A percentile compares a stretch with the other conserved stretches of the same genome.
phyloP scores from a whole-genome alignment of 2,113 vertebrate species.

The Rafetus swinhoei region DNA sequence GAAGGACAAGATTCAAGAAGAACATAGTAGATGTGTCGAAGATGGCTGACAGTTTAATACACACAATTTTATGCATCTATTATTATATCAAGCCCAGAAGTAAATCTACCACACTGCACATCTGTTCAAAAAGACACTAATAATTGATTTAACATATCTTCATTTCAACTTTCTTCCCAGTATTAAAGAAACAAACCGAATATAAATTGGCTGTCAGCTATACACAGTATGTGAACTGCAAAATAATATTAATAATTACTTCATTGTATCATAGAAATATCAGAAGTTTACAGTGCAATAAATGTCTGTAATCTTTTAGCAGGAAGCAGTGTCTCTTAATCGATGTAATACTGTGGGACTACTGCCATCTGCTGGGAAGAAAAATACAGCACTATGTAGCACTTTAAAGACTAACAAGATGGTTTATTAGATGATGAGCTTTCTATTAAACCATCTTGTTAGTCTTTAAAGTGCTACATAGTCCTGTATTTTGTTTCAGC shows the following conservation, averaged over 20 bases:
- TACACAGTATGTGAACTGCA: background rate
- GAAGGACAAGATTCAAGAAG: background rate
- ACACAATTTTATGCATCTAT: background rate
- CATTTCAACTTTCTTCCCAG: background rate
- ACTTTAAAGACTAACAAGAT: too few species aligned
- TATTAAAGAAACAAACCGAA: background rate
- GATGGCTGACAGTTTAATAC: background rate
- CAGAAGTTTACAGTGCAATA: background rate
- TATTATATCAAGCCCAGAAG: background rate
- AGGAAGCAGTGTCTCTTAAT: accelerated
- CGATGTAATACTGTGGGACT: background rate
- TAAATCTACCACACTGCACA: background rate
- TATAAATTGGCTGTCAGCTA: background rate
- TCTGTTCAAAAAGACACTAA: background rate
- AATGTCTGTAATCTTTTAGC: accelerated
- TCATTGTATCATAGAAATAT: background rate
- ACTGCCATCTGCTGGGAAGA: conserved; percentile 68
- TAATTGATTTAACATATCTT: background rate
- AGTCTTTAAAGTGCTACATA: too few species aligned
- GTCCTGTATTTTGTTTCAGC: too few species aligned
- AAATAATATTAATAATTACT: background rate
- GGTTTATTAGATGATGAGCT: too few species aligned
- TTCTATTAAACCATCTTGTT: too few species aligned
- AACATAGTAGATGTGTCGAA: background rate
- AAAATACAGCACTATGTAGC: too few species aligned